Base-by-base conservation (phyloP, 1,140 invertebrate genomes). In the Cecropterus lyciades region DNA sequence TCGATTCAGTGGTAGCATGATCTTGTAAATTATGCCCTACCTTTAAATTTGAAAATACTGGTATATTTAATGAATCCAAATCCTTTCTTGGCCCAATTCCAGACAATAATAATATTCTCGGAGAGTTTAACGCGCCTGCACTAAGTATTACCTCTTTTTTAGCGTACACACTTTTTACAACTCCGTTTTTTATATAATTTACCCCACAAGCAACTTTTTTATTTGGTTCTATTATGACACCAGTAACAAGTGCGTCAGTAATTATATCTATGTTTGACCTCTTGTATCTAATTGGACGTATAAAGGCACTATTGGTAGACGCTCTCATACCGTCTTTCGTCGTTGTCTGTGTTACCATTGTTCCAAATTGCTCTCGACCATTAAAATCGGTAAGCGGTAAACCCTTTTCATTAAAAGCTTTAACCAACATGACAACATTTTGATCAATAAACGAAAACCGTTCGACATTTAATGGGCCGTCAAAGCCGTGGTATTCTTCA, bases 11-110 rank as follows among this genome's bases (percentile, higher is more conserved):
- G 0, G 94, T 95, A 0, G 89, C 87, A 80, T 98, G 97, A 84
- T 97, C 96, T 84, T 97, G 96, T 1, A 98, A 89, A 87, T 98
- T 98, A 43, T 95, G 87, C 0, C 97, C 97, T 48, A 94, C 96
- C 63, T 88, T 93, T 4, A 95, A 85, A 80, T 96, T 92, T 62
- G 93, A 88, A 27, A 95, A 82, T 0, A 95, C 93, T 43, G 94
- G 91, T 63, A 95, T 95, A 43, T 87, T 82, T 70, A 93, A 93
- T 86, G 80, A 94, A 87, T 84, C 63, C 13, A 94, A 83, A 67
- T 95, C 93, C 40, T 95, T 83, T 63, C 87, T 92, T 42, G 96
- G 95, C 1, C 96, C 96, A 37, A 97, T 92, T 8, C 96, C 96
- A 14, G 95, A 96, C 11, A 96, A 84, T 95, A 96, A 95, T 1